phyloP scores from a whole-genome alignment of 2,888 invertebrate genomes.

The Oxyteleia sp. region DNA sequence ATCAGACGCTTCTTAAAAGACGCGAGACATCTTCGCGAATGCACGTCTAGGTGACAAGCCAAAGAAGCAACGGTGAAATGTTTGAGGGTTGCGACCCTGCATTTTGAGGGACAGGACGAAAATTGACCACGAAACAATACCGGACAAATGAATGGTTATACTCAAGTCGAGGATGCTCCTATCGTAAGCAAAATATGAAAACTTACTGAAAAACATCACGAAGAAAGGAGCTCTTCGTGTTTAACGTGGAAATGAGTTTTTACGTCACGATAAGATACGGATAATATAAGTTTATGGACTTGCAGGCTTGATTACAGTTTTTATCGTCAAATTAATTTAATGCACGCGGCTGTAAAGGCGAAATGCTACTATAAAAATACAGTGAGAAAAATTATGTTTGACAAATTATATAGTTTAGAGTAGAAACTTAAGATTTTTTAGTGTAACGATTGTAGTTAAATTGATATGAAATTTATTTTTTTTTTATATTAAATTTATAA shows the following conservation, averaged over 20 bases:
- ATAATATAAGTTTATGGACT: conserved; percentile 13
- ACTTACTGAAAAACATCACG: conserved; percentile 9
- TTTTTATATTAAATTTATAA: no score
- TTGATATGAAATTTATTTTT: no score
- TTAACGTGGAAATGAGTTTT: conserved; percentile 32
- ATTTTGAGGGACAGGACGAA: conserved; percentile 44
- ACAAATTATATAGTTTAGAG: not conserved
- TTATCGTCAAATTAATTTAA: conserved; percentile 6
- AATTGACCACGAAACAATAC: conserved; percentile 57
- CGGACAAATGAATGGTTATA: conserved; percentile 42
- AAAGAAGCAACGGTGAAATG: conserved; percentile 30
- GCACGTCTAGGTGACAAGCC: conserved; percentile 12
- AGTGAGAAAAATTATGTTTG: not conserved
- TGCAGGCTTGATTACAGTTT: conserved; percentile 12
- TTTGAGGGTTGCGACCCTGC: conserved; percentile 51
- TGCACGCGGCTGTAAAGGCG: conserved; percentile 5
- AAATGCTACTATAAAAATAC: conserved; percentile 11
- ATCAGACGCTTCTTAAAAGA: conserved; percentile 56
- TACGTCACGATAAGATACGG: conserved; percentile 3
- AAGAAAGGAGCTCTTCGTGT: conserved; percentile 2
- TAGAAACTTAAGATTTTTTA: no score
- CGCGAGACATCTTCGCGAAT: conserved; percentile 38
- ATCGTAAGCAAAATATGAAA: not conserved
- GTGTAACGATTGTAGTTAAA: no score
- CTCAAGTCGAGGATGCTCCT: conserved; percentile 22